These are phyloP conservation scores for Xylophagus ater DNA, from an alignment of 2,888 invertebrate species.

Conservation along the genomic window DNA sequence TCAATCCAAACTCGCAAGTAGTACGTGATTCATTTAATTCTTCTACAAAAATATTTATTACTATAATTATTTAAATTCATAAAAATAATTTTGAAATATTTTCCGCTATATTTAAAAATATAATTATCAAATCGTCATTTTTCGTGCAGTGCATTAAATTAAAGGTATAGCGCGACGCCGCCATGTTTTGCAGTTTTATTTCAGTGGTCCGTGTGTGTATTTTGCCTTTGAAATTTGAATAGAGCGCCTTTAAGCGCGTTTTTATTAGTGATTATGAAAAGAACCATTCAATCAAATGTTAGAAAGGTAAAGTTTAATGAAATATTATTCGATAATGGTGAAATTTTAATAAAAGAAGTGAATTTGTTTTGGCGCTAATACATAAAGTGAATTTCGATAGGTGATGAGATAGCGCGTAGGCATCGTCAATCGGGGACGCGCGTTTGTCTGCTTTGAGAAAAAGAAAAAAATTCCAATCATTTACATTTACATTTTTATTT, in stretches of 20 bases:
- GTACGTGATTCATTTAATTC: slow-evolving; percentile 3
- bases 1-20: no score
- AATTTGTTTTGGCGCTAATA: slow-evolving; percentile 15
- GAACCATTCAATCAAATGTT: slow-evolving; percentile 17
- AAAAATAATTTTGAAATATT: no score
- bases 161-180: slow-evolving; percentile 10
- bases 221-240: slow-evolving; percentile 12
- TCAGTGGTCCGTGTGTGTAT: slow-evolving; percentile 18
- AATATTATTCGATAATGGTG: slow-evolving; percentile 6
- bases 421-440: slow-evolving; percentile 14
- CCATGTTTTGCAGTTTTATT: slow-evolving; percentile 20
- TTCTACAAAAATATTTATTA: no score
- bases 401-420: not conserved
- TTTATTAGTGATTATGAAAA: slow-evolving; percentile 18
- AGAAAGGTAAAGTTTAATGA: slow-evolving; percentile 19
- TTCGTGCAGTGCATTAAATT: slow-evolving; percentile 6
- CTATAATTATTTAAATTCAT: no score
- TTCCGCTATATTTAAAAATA: not conserved
- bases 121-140: no score
- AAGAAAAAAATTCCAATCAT: not conserved
- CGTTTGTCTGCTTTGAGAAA: slow-evolving; percentile 2
- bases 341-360: slow-evolving; percentile 4
- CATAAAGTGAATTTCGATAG: slow-evolving; percentile 6
- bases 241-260: slow-evolving; percentile 11
- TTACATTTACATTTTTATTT: not conserved